Evolutionary conservation across 92 coral and sea anemone genomes (phyloP).

Genomic region (Porites evermanni): DNA sequence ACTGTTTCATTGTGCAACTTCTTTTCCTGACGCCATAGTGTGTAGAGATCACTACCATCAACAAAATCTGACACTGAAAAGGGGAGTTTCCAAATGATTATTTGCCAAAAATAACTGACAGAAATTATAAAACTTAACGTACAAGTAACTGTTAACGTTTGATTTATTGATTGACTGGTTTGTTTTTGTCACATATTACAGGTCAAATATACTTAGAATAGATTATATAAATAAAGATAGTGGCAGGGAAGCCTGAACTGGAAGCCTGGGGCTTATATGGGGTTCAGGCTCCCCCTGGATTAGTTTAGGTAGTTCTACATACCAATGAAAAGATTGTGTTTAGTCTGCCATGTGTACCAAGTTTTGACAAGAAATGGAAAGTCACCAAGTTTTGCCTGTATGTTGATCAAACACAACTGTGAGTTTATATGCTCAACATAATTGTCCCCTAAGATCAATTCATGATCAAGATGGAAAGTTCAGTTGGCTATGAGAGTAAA

Average conservation of each 20-base stretch:
- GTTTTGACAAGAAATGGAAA: constrained; percentile 93
- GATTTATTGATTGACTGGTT: no score
- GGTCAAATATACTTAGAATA: no score
- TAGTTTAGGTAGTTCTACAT: background rate
- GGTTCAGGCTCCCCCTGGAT: no score
- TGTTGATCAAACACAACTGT: background rate
- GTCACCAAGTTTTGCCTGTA: constrained; percentile 81
- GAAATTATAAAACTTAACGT: background rate
- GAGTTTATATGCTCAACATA: no score
- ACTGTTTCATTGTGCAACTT: constrained; percentile 77
- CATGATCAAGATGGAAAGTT: no score
- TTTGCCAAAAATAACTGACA: no score
- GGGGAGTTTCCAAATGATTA: background rate
- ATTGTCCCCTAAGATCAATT: no score
- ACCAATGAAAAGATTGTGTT: constrained; percentile 96
- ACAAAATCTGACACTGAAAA: constrained; percentile 91
- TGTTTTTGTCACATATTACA: no score
- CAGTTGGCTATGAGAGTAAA: no score
- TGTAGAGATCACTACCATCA: constrained; percentile 91
- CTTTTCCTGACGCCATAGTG: constrained; percentile 92
- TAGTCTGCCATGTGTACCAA: constrained; percentile 98
- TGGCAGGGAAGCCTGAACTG: background rate
- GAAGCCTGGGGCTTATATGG: no score
- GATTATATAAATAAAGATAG: background rate
- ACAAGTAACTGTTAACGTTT: background rate